Evolutionary conservation across 2,888 invertebrate genomes (phyloP).

Genomic region (Thyatira batis): DNA sequence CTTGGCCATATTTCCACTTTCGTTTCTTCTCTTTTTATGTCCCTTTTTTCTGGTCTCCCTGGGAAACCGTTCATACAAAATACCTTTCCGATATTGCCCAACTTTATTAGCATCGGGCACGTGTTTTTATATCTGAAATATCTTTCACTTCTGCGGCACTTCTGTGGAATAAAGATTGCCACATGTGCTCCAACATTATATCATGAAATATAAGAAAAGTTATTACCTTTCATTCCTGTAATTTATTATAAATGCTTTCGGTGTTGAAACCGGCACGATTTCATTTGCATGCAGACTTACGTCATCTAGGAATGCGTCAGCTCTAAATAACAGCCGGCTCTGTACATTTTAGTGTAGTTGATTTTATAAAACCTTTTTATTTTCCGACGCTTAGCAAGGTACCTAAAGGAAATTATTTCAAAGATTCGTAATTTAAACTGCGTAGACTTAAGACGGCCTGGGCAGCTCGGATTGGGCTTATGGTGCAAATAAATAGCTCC

Average conservation of each 20-base stretch:
- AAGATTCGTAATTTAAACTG: constrained; percentile 45
- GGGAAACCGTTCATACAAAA: constrained; percentile 78
- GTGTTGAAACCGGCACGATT: constrained; percentile 46
- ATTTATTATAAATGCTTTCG: constrained; percentile 53
- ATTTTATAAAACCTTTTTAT: neutral
- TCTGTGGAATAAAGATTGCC: constrained; percentile 67
- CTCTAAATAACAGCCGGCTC: neutral
- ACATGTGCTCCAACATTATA: constrained; percentile 62
- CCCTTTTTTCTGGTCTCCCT: constrained; percentile 73
- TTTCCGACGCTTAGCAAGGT: neutral
- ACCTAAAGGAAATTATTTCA: constrained; percentile 1
- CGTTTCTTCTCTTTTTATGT: constrained; percentile 76
- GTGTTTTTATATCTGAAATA: constrained; percentile 77
- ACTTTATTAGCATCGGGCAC: constrained; percentile 80
- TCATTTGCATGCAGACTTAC: constrained; percentile 45
- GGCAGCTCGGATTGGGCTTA: constrained; percentile 57
- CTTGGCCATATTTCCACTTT: constrained; percentile 79
- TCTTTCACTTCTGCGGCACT: constrained; percentile 69
- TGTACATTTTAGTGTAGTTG: neutral
- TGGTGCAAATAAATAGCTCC: constrained; percentile 76
- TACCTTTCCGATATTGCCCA: constrained; percentile 77
- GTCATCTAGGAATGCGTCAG: constrained; percentile 34
- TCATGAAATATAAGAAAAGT: constrained; percentile 60
- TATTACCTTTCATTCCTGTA: constrained; percentile 55
- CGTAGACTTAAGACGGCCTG: constrained; percentile 38